phyloP scores from a whole-genome alignment of 1,140 invertebrate genomes.

The Gryon sp. region DNA sequence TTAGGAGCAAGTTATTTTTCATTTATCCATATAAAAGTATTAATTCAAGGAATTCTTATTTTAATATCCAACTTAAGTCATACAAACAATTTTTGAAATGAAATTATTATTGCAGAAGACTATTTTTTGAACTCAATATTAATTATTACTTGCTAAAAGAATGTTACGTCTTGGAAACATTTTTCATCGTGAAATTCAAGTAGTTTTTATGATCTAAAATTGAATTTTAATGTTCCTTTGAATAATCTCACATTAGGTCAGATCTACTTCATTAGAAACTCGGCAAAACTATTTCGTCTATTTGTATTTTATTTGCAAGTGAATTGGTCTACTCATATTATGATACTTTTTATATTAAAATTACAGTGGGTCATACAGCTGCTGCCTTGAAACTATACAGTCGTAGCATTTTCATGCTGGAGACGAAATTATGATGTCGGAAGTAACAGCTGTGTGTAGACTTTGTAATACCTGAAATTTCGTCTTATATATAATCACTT shows the following conservation, averaged over 20 bases:
- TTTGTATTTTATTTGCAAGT: constrained; percentile 27
- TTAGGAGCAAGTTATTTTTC: too few relatives aligned
- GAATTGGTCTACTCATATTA: constrained; percentile 40
- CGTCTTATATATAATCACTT: constrained; percentile 34
- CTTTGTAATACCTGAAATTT: constrained; percentile 49
- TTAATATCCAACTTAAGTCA: too few relatives aligned
- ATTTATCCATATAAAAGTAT: too few relatives aligned
- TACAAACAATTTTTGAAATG: too few relatives aligned
- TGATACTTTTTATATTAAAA: constrained; percentile 62
- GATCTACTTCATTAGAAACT: not conserved
- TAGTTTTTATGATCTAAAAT: not conserved
- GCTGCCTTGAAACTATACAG: constrained; percentile 56
- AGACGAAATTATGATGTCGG: constrained; percentile 61
- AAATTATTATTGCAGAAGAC: too few relatives aligned
- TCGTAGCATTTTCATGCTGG: constrained; percentile 44
- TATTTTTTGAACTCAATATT: too few relatives aligned
- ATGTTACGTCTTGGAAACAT: too few relatives aligned
- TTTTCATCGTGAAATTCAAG: too few relatives aligned
- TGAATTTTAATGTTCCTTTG: constrained; percentile 5
- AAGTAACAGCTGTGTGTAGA: constrained; percentile 59
- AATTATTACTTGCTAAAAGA: too few relatives aligned
- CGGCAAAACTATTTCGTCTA: constrained; percentile 22
- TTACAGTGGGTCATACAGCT: constrained; percentile 61
- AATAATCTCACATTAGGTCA: not conserved
- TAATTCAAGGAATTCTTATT: too few relatives aligned